Evolutionary conservation across 2,113 vertebrate species (phyloP), one percentile per base, ranked within the genome.

Genomic region (Dipodomys spectabilis): DNA sequence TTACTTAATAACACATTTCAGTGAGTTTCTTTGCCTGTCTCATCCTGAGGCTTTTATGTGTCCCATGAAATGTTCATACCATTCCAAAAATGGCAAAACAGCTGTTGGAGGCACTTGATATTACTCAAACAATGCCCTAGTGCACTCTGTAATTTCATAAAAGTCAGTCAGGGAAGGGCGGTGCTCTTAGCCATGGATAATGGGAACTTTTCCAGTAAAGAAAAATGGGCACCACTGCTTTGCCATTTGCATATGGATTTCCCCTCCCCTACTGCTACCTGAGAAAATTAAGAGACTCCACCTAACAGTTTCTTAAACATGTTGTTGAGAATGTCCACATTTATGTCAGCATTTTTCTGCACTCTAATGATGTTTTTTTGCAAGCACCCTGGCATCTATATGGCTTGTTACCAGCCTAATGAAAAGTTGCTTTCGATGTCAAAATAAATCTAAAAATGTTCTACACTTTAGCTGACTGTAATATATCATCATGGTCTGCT

Each of bases 361-460:
- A 96, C 94, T 90, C 87, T 94, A 96, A 95, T 95, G 96, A 96
- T 83, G 91, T 71, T 94, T 97, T 94, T 91, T 94, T 91, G 88
- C 0, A 2, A 95, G 80, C 65, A 97, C 90, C 78, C 78, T 97
- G 96, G 89, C 94, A 97, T 94, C 96, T 97, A 82, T 96, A 96
- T 96, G 95, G 95, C 96, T 97, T 97, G 96, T 97, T 96, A 97
- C 96, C 89, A 97, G 87, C 86, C 90, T 97, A 97, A 97, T 97
- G 96, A 97, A 97, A 97, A 97, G 96, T 97, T 97, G 95, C 94
- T 95, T 96, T 97, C 93, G 94, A 83, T 97, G 95, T 97, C 95
- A 97, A 97, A 97, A 97, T 97, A 97, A 97, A 97, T 97, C 97
- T 96, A 95, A 97, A 87, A 88, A 93, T 95, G 95, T 96, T 96